These are phyloP conservation scores for Kuschelorhynchus macadamiae DNA, from an alignment of 2,888 invertebrate genomes.

Conservation along the genomic window DNA sequence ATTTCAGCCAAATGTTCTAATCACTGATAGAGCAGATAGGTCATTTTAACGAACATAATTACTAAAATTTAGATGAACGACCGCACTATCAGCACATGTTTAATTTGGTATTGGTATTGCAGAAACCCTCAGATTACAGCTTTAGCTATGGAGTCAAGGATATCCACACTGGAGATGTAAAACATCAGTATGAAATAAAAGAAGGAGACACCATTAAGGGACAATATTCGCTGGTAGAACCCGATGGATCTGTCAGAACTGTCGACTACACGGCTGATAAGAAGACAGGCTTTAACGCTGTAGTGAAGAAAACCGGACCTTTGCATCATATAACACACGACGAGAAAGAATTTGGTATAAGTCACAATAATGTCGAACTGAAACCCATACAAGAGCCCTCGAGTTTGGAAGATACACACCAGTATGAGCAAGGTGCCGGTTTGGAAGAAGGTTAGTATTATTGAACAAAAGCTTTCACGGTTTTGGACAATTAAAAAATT, in stretches of 20 bases:
- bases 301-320: conserved; percentile 72
- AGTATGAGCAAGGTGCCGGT: conserved; percentile 10
- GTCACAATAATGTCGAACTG: conserved; percentile 55
- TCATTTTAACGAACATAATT: no score
- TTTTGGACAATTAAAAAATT: no score
- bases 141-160: conserved; percentile 77
- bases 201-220: conserved; percentile 75
- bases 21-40: no score
- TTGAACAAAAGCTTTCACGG: no score
- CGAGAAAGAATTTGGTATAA: conserved; percentile 49
- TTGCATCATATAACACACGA: conserved; percentile 63
- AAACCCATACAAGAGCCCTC: neutral
- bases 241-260: conserved; percentile 75
- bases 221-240: conserved; percentile 78
- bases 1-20: no score
- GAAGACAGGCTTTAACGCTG: conserved; percentile 73
- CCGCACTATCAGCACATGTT: no score
- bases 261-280: conserved; percentile 76
- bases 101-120: no score
- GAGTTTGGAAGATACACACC: conserved; percentile 13
- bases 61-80: no score
- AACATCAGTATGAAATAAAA: conserved; percentile 76
- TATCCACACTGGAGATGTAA: conserved; percentile 74
- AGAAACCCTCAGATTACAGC: conserved; percentile 74
- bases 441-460: conserved; percentile 16